Percentiles rank a stretch among this genome's conserved stretches.
Conservation (phyloP, 2,113 vertebrate species). For the Fulica atra region DNA sequence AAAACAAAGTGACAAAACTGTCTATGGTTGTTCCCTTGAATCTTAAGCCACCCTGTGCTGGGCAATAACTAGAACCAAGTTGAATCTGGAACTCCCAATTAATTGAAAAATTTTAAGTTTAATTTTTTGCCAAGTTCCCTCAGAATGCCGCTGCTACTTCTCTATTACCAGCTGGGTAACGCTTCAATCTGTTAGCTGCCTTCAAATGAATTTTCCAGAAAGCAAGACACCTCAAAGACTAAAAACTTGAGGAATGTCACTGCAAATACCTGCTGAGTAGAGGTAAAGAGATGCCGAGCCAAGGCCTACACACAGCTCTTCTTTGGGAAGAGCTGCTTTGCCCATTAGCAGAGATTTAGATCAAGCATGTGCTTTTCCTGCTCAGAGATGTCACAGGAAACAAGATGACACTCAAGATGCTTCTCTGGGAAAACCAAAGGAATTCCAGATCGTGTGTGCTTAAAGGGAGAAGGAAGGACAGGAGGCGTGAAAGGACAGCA, state of each 20-base stretch:
- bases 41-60: neutral
- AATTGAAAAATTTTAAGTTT: neutral
- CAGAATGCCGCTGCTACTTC: neutral
- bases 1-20: neutral
- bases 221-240: neutral
- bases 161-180: neutral
- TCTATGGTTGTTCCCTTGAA: rapidly evolving
- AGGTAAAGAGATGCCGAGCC: neutral
- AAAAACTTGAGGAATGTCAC: neutral
- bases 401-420: neutral
- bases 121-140: neutral
- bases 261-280: neutral
- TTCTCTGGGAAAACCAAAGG: neutral
- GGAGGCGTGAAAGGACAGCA: neutral
- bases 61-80: neutral
- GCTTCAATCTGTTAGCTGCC: neutral
- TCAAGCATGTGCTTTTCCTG: neutral
- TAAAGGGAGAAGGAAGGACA: neutral
- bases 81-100: neutral
- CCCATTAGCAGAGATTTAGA: neutral
- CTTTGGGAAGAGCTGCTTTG: neutral
- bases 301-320: neutral
- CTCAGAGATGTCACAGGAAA: neutral
- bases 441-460: neutral
- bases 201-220: neutral